Conservation (phyloP, 1,140 invertebrate species). For the Cryptotermes secundus region DNA sequence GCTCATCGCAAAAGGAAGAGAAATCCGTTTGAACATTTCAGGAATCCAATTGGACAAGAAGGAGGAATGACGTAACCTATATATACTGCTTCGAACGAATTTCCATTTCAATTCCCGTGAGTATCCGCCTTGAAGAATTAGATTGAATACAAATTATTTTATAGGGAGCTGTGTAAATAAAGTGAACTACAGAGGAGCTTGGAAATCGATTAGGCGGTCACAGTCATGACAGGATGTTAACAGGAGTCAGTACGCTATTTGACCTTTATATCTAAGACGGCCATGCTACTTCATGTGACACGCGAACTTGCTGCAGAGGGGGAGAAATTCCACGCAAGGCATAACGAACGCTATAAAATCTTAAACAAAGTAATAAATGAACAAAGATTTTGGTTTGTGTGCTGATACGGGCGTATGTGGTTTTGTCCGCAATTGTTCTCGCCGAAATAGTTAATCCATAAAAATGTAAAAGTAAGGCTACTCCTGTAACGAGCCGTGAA, state of each 20-base stretch:
- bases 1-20: no score
- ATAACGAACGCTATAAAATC: no score
- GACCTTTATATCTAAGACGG: neutral
- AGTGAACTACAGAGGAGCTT: neutral
- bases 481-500: no score
- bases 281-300: neutral
- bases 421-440: no score
- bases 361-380: no score
- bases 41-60: no score
- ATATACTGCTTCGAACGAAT: neutral
- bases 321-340: neutral
- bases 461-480: no score
- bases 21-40: no score
- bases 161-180: neutral
- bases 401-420: no score
- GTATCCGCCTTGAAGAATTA: neutral
- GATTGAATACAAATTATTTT: conserved; percentile 6
- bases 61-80: no score
- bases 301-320: neutral
- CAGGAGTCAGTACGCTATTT: neutral
- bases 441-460: no score
- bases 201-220: neutral
- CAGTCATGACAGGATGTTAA: neutral
- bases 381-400: no score
- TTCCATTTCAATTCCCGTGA: neutral